phyloP scores from a whole-genome alignment of 2,113 vertebrate species.

The Plotosus lineatus region DNA sequence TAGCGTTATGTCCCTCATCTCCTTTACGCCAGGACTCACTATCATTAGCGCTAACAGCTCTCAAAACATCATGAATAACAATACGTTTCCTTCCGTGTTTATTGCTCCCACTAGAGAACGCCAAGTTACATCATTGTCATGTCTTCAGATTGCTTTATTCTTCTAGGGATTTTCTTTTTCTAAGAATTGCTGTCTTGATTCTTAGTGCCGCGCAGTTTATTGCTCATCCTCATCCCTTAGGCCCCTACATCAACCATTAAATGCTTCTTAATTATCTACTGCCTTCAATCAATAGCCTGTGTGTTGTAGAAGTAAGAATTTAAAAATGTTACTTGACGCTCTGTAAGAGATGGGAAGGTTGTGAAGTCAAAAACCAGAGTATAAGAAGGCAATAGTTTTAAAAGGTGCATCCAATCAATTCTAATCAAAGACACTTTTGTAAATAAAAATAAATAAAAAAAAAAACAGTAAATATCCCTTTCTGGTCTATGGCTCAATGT shows the following conservation, averaged over 20 bases:
- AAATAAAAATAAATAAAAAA: too few relatives aligned
- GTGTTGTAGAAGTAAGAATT: neutral
- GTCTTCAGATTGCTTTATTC: too few relatives aligned
- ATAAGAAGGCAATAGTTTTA: neutral
- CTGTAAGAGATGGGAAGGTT: neutral
- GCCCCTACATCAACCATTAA: neutral
- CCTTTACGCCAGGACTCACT: neutral
- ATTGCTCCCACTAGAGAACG: neutral
- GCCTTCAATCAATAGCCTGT: neutral
- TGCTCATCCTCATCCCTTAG: neutral
- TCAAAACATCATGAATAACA: neutral
- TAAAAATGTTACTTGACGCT: neutral
- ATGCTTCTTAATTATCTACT: neutral
- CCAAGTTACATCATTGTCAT: neutral
- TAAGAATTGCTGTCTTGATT: neutral
- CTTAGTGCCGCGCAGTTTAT: neutral
- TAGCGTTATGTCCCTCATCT: neutral
- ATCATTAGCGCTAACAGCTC: neutral
- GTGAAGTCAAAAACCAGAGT: neutral
- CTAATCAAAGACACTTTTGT: too few relatives aligned
- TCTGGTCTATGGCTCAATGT: too few relatives aligned
- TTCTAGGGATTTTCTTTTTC: neutral
- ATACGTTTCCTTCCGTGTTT: neutral
- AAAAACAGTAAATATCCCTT: too few relatives aligned
- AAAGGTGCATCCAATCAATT: too few relatives aligned